phyloP scores from a whole-genome alignment of 2,113 vertebrate species.

The Hyperoodon ampullatus region DNA sequence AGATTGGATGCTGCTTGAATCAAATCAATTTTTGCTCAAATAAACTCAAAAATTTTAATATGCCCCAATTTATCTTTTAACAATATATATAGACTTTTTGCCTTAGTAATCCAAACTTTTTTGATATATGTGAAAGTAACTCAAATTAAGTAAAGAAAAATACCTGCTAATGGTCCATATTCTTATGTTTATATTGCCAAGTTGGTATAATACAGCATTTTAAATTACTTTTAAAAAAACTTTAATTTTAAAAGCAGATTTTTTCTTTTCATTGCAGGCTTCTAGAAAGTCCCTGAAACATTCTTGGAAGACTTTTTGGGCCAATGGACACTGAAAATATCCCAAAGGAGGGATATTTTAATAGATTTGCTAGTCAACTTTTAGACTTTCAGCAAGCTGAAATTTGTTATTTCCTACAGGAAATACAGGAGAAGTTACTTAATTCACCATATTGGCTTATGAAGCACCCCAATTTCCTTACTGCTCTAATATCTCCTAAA shows the following conservation, averaged over 20 bases:
- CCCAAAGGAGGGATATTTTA: background rate
- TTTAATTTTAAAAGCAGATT: slow-evolving; percentile 29
- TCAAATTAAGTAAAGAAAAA: slow-evolving; percentile 42
- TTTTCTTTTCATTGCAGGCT: background rate
- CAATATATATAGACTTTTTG: background rate
- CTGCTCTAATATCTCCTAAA: background rate
- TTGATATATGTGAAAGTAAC: background rate
- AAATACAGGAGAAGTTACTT: background rate
- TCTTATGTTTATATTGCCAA: slow-evolving; percentile 24
- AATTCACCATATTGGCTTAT: background rate
- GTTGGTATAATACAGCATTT: background rate
- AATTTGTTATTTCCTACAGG: background rate
- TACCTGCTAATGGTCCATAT: background rate
- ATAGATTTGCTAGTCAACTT: background rate
- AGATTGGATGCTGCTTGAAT: background rate
- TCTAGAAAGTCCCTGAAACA: background rate
- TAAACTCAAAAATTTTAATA: background rate
- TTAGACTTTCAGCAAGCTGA: background rate
- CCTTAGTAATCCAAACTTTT: background rate
- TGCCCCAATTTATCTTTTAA: background rate
- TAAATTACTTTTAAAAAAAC: slow-evolving; percentile 38
- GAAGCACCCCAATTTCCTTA: background rate
- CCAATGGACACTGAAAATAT: slow-evolving; percentile 8
- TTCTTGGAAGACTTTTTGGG: background rate
- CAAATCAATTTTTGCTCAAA: background rate